These are phyloP conservation scores for Andrena bicolor DNA, from an alignment of 2,888 invertebrate genomes.

Conservation along the genomic window DNA sequence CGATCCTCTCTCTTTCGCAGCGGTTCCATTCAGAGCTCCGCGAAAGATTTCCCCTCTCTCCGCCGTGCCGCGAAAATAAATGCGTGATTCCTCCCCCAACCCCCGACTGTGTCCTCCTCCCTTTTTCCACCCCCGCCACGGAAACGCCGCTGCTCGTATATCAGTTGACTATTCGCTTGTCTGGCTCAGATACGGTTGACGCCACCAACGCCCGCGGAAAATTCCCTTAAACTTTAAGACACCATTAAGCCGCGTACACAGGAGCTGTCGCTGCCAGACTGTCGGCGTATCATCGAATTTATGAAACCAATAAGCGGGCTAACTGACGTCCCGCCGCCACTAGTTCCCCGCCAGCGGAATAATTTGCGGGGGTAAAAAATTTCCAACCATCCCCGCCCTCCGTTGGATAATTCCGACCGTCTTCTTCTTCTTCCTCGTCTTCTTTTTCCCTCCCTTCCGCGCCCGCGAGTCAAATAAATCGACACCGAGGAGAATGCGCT, in stretches of 20 bases:
- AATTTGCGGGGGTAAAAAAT: constrained; percentile 36
- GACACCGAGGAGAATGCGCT: not conserved
- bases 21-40: constrained; percentile 51
- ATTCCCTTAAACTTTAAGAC: constrained; percentile 72
- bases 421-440: not conserved
- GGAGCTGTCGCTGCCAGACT: constrained; percentile 64
- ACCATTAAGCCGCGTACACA: constrained; percentile 68
- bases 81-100: constrained; percentile 64
- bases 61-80: constrained; percentile 67
- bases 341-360: constrained; percentile 2
- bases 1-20: constrained; percentile 32
- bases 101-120: not conserved
- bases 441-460: not conserved
- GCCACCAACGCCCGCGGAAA: constrained; percentile 57
- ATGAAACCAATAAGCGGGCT: constrained; percentile 66
- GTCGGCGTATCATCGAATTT: constrained; percentile 54
- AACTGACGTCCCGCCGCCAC: constrained; percentile 14
- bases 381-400: not conserved
- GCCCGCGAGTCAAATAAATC: not conserved
- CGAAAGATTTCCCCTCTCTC: constrained; percentile 59
- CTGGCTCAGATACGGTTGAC: constrained; percentile 72
- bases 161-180: constrained; percentile 74
- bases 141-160: constrained; percentile 68
- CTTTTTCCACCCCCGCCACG: constrained; percentile 1
- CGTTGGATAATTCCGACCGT: too few species aligned